phyloP scores from a whole-genome alignment of 2,888 invertebrate species.

The Acleris laterana region DNA sequence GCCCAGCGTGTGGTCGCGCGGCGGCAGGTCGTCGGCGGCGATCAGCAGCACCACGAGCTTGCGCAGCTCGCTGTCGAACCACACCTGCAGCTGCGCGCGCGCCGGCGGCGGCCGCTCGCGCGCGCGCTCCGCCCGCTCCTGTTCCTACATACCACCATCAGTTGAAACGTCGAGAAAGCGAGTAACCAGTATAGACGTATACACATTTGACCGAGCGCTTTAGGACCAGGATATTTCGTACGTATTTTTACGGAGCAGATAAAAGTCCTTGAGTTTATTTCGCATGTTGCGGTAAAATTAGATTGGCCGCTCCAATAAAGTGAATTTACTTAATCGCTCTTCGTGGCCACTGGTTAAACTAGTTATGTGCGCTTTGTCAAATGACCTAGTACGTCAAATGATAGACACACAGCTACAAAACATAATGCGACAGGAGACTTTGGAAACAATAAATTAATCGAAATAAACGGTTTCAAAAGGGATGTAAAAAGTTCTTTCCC shows the following conservation, averaged over 20 bases:
- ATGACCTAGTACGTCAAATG: conserved; percentile 13
- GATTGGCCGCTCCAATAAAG: too few species aligned
- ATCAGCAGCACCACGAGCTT: conserved; percentile 93
- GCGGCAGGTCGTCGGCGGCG: conserved; percentile 93
- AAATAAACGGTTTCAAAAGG: conserved; percentile 47
- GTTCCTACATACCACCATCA: conserved; percentile 63
- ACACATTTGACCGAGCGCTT: conserved; percentile 27
- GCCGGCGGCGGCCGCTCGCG: conserved; percentile 90
- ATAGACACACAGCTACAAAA: conserved; percentile 49
- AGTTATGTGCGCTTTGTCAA: conserved; percentile 5
- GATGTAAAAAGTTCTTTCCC: conserved; percentile 44
- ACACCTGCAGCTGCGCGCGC: conserved; percentile 93
- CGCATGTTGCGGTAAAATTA: too few species aligned
- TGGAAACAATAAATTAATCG: conserved; percentile 44
- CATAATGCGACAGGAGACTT: conserved; percentile 48
- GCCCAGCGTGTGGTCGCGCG: conserved; percentile 90
- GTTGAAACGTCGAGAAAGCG: not conserved
- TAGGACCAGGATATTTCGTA: not conserved
- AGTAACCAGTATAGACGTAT: conserved; percentile 1
- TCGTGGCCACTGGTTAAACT: too few species aligned
- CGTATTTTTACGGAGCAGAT: too few species aligned
- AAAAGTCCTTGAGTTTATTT: too few species aligned
- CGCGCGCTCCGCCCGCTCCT: conserved; percentile 71
- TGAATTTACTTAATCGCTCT: too few species aligned
- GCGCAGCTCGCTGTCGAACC: conserved; percentile 93